Evolutionary conservation across 35 echinoderm and acorn worm genomes (phyloP).

Genomic region (Ptychodera flava): DNA sequence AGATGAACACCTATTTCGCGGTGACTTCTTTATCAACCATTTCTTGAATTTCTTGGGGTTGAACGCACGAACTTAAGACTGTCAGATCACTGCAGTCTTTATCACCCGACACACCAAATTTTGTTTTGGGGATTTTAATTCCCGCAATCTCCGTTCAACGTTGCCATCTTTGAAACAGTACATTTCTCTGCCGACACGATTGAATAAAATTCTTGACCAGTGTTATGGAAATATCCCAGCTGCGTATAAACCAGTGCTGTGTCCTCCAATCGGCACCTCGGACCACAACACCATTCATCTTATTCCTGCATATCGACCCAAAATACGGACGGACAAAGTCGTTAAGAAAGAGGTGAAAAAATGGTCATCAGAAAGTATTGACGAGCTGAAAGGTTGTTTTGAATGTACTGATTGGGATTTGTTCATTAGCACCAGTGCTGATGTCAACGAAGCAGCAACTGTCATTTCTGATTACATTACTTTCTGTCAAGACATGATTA

Average conservation of each 20-base stretch:
- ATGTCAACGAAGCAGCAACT: constrained; percentile 20
- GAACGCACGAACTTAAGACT: no score
- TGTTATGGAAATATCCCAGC: constrained; percentile 21
- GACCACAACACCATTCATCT: constrained; percentile 22
- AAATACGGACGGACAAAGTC: constrained; percentile 17
- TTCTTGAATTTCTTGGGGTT: no score
- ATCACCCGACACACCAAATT: constrained; percentile 26
- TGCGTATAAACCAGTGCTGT: constrained; percentile 23
- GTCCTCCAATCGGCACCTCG: background rate
- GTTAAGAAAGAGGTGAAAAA: background rate
- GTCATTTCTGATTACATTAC: constrained; percentile 6
- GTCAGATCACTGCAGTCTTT: constrained; percentile 16
- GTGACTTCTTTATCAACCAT: no score
- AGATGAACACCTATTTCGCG: no score
- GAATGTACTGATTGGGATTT: constrained; percentile 35
- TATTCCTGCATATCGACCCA: constrained; percentile 19
- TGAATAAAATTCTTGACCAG: constrained; percentile 20
- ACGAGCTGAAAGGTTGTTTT: background rate
- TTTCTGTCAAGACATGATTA: constrained; percentile 11
- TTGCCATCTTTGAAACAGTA: constrained; percentile 33
- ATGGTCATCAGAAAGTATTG: background rate
- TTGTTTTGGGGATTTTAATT: constrained; percentile 26
- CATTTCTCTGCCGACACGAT: background rate
- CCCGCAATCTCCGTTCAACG: constrained; percentile 3
- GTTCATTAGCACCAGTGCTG: background rate